phyloP scores from a whole-genome alignment of 2,888 invertebrate species.

The Phlogophora meticulosa region DNA sequence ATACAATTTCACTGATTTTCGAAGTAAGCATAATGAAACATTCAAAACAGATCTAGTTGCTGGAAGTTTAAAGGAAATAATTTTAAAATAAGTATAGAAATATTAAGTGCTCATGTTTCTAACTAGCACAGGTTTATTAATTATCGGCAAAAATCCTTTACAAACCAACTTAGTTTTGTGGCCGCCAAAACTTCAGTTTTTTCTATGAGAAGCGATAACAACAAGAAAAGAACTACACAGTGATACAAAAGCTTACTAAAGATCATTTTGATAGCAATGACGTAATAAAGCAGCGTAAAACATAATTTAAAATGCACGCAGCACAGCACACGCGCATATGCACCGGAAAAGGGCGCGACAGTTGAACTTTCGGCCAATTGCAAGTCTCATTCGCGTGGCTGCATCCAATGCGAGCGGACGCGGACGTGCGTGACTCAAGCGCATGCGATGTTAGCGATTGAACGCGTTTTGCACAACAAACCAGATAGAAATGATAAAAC shows the following conservation, averaged over 20 bases:
- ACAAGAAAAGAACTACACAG: not conserved
- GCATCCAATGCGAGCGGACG: conserved; percentile 74
- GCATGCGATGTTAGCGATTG: conserved; percentile 42
- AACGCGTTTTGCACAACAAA: conserved; percentile 51
- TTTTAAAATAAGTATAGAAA: too few relatives aligned
- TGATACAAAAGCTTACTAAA: not conserved
- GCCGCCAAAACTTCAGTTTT: too few relatives aligned
- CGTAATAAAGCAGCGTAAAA: conserved; percentile 32
- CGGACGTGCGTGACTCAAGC: conserved; percentile 77
- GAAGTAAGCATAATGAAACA: too few relatives aligned
- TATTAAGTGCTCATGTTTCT: too few relatives aligned
- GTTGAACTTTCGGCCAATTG: conserved; percentile 79
- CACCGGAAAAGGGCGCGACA: conserved; percentile 87
- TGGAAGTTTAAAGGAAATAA: too few relatives aligned
- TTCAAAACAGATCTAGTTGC: too few relatives aligned
- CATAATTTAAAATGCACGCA: conserved; percentile 44
- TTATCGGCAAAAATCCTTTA: too few relatives aligned
- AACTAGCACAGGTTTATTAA: too few relatives aligned
- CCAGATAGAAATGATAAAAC: conserved; percentile 36
- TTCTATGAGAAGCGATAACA: too few relatives aligned
- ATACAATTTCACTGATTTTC: too few relatives aligned
- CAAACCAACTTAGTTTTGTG: too few relatives aligned
- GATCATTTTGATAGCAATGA: conserved; percentile 14
- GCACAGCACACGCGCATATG: conserved; percentile 62
- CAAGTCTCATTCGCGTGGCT: conserved; percentile 69